Base-by-base conservation (phyloP, 2,888 invertebrate genomes). In the Drosophila engyochracea region DNA sequence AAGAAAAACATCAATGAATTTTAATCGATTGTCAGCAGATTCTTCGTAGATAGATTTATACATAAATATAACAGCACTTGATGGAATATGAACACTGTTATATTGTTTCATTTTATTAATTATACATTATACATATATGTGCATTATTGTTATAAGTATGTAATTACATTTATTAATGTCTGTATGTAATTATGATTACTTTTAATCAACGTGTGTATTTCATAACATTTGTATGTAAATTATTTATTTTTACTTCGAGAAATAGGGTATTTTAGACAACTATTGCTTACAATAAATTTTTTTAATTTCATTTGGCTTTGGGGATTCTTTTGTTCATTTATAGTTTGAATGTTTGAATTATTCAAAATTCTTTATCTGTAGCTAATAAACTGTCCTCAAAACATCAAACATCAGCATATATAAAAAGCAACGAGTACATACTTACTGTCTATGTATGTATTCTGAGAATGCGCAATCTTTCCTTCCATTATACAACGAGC, bases 221-320 rank as follows among this genome's bases (percentile, higher is more conserved):
- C 31, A 66, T 67, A 47, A 57, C 22, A 55, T 55, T 59, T 70
- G n/a, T 74, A 39, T 68, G 63, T 73, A 68, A 68, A 68, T 58
- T 74, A 75, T 75, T 75, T 74, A 74, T 74, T 66, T 76, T 57
- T 47, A 62, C 52, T 53, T 49, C n/a, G 49, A 58, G 9, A 37
- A 59, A 22, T 57, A 61, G n/a, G 9, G 12, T 44, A 66, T n/a
- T 53, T 69, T 66, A 66, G 35, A 41, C 39, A 65, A 51, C 60
- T 64, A 72, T 76, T 76, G 61, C 54, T 52, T 39, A 66, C 35
- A 67, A 79, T 79, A 79, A 76, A 79, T 62, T 47, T 53, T 41
- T 65, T 58, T 16, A 75, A 52, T 62, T n/a, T 31, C 14, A 22
- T 33, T 25, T 54, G 19, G 22, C 54, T 5, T 47, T 47, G 25